Evolutionary conservation across 2,888 invertebrate species (phyloP).

Genomic region (Nemotelus nigrinus): DNA sequence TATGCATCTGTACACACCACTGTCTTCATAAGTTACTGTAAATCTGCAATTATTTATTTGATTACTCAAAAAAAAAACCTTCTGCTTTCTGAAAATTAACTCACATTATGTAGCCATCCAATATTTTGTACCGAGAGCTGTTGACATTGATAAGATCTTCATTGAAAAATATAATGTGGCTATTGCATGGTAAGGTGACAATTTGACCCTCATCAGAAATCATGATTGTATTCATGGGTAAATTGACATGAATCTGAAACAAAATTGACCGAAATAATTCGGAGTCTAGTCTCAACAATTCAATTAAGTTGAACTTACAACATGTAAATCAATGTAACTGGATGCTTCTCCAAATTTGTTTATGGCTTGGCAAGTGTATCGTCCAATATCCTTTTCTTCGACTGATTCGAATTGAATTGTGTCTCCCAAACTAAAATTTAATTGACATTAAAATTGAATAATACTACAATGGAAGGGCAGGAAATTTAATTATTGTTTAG

Average conservation of each 20-base stretch:
- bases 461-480: too few relatives aligned
- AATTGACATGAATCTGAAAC: not conserved
- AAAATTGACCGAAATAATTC: too few relatives aligned
- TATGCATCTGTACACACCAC: slow-evolving; percentile 70
- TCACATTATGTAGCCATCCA: not conserved
- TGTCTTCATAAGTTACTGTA: slow-evolving; percentile 68
- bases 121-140: not conserved
- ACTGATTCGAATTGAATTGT: not conserved
- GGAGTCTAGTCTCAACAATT: too few relatives aligned
- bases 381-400: slow-evolving; percentile 7
- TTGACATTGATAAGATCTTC: not conserved
- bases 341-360: slow-evolving; percentile 4
- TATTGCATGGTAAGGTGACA: slow-evolving; percentile 6
- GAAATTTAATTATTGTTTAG: too few relatives aligned
- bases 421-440: not conserved
- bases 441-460: not conserved
- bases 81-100: not conserved
- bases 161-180: slow-evolving; percentile 1
- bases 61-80: not conserved
- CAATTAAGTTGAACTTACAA: not conserved
- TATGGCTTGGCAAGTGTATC: slow-evolving; percentile 3
- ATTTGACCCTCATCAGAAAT: slow-evolving; percentile 27
- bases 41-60: slow-evolving; percentile 60
- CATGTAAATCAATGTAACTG: not conserved
- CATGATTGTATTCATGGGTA: slow-evolving; percentile 13